Evolutionary conservation across 2,888 invertebrate genomes (phyloP), one percentile per base, ranked within the genome.

Genomic region (Phasia obesa): DNA sequence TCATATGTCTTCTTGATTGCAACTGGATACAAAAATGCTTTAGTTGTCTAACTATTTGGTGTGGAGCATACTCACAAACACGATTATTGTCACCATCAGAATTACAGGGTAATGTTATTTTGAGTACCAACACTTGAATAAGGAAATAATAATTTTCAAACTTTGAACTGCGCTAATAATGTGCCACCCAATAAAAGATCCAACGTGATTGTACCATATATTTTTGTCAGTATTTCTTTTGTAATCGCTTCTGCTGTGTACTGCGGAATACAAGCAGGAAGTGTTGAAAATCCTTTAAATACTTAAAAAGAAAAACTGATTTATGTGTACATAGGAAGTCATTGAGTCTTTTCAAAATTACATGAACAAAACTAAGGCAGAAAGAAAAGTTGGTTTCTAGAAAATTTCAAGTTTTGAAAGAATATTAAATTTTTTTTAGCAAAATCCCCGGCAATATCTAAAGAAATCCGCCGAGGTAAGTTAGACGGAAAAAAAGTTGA

Each of bases 61-160:
- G n/a, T n/a, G n/a, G n/a, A n/a, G n/a, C n/a, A n/a, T n/a, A n/a
- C n/a, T n/a, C n/a, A n/a, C n/a, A n/a, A n/a, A n/a, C n/a, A n/a
- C n/a, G n/a, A n/a, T n/a, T n/a, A 23, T 2, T 51, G 13, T 21
- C 7, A 7, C 3, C 42, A 23, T 60, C 60, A 60, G 60, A 60
- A 64, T 25, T 47, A 15, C 1, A 27, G 44, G 31, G 62, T 15
- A 3, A 21, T 7, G 11, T 6, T 3, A 31, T 31, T 4, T 2
- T 1, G 13, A 44, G 6, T 7, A 27, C 2, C 5, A 25, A 27
- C 11, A 13, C 27, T 62, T 44, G 6, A 64, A 27, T 7, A 31
- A 47, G 27, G 47, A 62, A 62, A 62, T 47, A 44, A 62, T 44
- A 27, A 27, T 27, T 62, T 47, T 67, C 51, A 38, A 51, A 67